Base-by-base conservation (phyloP, 1,140 invertebrate genomes). In the Leptopilina boulardi region DNA sequence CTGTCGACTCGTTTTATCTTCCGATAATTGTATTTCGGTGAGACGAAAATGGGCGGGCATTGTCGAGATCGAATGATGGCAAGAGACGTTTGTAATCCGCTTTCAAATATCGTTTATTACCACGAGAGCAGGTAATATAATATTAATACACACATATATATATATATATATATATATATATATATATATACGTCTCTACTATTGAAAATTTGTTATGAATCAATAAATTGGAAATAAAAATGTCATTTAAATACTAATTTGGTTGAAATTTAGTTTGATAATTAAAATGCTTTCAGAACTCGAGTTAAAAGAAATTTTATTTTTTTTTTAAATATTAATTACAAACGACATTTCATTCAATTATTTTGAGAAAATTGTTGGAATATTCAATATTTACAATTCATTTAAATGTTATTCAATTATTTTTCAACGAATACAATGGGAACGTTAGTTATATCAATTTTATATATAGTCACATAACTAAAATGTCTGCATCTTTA, bases 1-100 rank as follows among this genome's bases (percentile, higher is more conserved):
- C 73, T 77, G 82, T 80, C 80, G 79, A 77, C 80, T 77, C 74
- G 80, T 84, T 85, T 84, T 84, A 83, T 84, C 75, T 80, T 77
- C 71, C 83, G 84, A 85, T 85, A 85, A 85, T 85, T 85, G 82
- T 83, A 84, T 85, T 85, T 82, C 80, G 80, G 83, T 82, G 77
- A 79, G 71, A 75, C 77, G 30, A 77, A 71, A 38, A 21, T 23
- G 56, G 56, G 11, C 15, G 10, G 11, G 56, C 23, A 66, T 66
- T 66, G 56, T 66, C 21, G 56, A 66, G 56, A 26, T 30, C 56
- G 21, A 66, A 66, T 66, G 15, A 66, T 26, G 56, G 23, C 21
- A 66, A 23, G 56, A 66, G 56, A 66, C 56, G 56, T 66, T 66
- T 66, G 56, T 66, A 66, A 66, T 66, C 56, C 56, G 21, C 56